These are phyloP conservation scores for Gymnodraco acuticeps DNA, from an alignment of 2,797 vertebrate species.

Conservation along the genomic window DNA sequence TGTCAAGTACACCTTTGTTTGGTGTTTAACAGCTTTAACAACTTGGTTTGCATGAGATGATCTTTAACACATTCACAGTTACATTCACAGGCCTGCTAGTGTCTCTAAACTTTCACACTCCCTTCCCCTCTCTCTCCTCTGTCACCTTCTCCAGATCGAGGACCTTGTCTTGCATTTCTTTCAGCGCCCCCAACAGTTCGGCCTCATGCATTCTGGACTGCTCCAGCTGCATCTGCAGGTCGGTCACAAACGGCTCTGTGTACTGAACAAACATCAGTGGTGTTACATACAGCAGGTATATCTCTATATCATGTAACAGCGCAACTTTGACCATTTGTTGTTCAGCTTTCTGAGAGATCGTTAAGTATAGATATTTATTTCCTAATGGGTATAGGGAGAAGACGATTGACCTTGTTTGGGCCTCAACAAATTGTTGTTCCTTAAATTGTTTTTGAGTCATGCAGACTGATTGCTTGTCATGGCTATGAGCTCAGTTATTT, in stretches of 20 bases:
- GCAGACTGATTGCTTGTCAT: constrained; percentile 3
- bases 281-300: not conserved
- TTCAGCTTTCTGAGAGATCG: not conserved
- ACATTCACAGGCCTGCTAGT: not conserved
- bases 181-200: constrained; percentile 90
- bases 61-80: constrained; percentile 14
- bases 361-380: not conserved
- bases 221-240: constrained; percentile 92
- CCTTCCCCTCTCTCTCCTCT: constrained; percentile 4
- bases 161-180: constrained; percentile 97
- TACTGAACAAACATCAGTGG: constrained; percentile 70
- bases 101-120: constrained; percentile 1
- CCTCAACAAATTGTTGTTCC: not conserved
- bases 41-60: not conserved
- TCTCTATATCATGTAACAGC: not conserved
- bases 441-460: not conserved
- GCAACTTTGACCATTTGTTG: not conserved
- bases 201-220: constrained; percentile 91
- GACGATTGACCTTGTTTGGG: not conserved
- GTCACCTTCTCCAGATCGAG: constrained; percentile 94
- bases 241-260: constrained; percentile 90
- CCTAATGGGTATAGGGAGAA: not conserved
- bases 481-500: not conserved
- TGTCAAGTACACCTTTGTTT: not conserved
- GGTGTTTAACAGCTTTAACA: not conserved